Base-by-base conservation (phyloP, 1,140 invertebrate species). In the Drosophila truncata region DNA sequence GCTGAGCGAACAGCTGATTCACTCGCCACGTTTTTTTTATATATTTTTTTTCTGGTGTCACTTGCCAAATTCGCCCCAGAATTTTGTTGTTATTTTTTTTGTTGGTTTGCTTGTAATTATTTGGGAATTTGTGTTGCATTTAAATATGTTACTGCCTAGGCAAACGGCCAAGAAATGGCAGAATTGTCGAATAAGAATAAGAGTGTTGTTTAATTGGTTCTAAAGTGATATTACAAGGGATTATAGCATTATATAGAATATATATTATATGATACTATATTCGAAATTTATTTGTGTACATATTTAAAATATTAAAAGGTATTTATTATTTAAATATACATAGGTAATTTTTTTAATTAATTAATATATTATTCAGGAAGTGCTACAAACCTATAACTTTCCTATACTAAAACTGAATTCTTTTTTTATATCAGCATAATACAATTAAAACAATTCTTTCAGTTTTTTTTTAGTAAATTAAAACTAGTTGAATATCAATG, bases 1-100 rank as follows among this genome's bases (percentile, higher is more conserved):
- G 23, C 37, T 70, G 46, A 42, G 64, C 57, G 61, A 75, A 29
- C 82, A 85, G 82, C 82, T 85, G 82, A 81, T 81, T 44, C 37
- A 67, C 65, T 75, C 75, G 66, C 76, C 46, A 60, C 55, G 18
- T 57, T 33, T 8, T 20, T 5, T n/a, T 5, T 9, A 33, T 11
- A 31, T 31, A 10, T 31, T 16, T 23, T 35, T 54, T 23, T 35
- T 23, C 3, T 37, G 2, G 29, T 49, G 29, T 23, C 66, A 44
- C 62, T 66, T 69, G 66, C 66, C 66, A 44, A 70, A 42, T 72
- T 72, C 70, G 67, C 69, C 66, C 42, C 37, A 9, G 23, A 14
- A 41, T 25, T 35, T 41, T 31, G 42, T 60, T 20, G 27, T 46
- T 50, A 41, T 50, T 39, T 46, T 25, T 61, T 20, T 18, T 25